Evolutionary conservation across 2,797 vertebrate genomes (phyloP), one percentile per base, ranked within the genome.

Genomic region (Notolepis coatsorum): DNA sequence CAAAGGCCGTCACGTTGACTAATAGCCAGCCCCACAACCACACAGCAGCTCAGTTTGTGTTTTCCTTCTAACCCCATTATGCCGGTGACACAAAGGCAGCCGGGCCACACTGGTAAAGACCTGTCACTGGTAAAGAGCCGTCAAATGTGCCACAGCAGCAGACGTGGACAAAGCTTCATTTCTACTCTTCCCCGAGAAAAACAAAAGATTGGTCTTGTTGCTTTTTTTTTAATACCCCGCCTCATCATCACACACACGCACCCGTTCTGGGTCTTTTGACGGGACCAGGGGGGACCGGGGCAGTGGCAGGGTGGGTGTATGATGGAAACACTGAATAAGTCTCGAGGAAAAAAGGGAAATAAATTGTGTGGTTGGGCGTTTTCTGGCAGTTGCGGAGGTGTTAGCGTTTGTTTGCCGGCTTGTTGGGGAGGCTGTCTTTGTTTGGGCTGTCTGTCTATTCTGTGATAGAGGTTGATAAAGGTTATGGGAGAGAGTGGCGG

Each of bases 31-130:
- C 65, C 88, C 87, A 92, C 83, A 92, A 91, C 91, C 80, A 90
- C 79, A 88, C 92, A 90, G 89, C 95, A 95, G 92, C 92, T 95
- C 94, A 93, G 93, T 94, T 95, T 94, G 94, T 94, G 95, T 94
- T 94, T 90, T 94, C 91, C 91, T 92, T 92, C 90, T 81, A 81
- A 86, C 73, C 78, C 85, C 76, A 95, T 99, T 99, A 95, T 98
- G 90, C 71, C 72, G 65, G 64, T 84, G 93, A 95, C 94, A 99
- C 97, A 98, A 98, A 97, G 94, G 94, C 95, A 68, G 89, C 87
- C 85, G 84, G 92, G 88, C 76, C 75, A 90, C n/a, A 80, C 92
- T 93, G n/a, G n/a, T n/a, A n/a, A n/a, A n/a, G n/a, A n/a, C n/a
- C n/a, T n/a, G n/a, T n/a, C n/a, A n/a, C 23, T 3, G 93, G 92